Evolutionary conservation across 37 sponge, comb jelly and placozoan genomes (phyloP).

Genomic region (Spongia lamella): DNA sequence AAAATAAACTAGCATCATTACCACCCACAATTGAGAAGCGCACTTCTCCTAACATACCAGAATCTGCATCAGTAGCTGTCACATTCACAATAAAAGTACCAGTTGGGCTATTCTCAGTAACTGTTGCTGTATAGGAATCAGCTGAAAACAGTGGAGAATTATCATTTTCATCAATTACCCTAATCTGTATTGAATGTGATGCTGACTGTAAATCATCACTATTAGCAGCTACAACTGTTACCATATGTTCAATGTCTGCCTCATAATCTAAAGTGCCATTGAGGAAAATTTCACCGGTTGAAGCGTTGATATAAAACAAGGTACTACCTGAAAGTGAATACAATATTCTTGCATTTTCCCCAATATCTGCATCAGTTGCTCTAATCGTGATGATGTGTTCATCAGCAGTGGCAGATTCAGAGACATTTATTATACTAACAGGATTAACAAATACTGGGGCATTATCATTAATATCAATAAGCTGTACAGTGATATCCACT

Average conservation of each 20-base stretch:
- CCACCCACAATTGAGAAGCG: too few species aligned
- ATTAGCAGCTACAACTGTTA: too few species aligned
- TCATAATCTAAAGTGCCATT: slow-evolving; percentile 23
- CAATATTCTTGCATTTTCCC: too few species aligned
- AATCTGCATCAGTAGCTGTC: slow-evolving; percentile 53
- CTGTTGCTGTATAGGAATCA: slow-evolving; percentile 7
- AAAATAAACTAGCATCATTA: neutral
- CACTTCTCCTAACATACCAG: slow-evolving; percentile 29
- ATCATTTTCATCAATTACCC: slow-evolving; percentile 21
- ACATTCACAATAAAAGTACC: slow-evolving; percentile 36
- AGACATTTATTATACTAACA: slow-evolving; percentile 39
- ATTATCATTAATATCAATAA: slow-evolving; percentile 72
- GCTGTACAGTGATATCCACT: slow-evolving; percentile 18
- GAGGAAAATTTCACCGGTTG: slow-evolving; percentile 8
- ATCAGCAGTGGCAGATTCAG: slow-evolving; percentile 18
- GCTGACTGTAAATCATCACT: slow-evolving; percentile 2
- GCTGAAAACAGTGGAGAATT: slow-evolving; percentile 9
- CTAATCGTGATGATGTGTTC: too few species aligned
- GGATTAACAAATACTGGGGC: neutral
- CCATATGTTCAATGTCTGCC: too few species aligned
- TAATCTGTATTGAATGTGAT: too few species aligned
- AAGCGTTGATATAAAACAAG: slow-evolving; percentile 28
- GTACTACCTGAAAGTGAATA: too few species aligned
- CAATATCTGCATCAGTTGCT: too few species aligned
- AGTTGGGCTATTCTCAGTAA: slow-evolving; percentile 35